Percentiles rank a stretch among this genome's conserved stretches.
These are phyloP conservation scores for Melanogrammus aeglefinus DNA, from an alignment of 2,797 vertebrate species.

Conservation along the genomic window DNA sequence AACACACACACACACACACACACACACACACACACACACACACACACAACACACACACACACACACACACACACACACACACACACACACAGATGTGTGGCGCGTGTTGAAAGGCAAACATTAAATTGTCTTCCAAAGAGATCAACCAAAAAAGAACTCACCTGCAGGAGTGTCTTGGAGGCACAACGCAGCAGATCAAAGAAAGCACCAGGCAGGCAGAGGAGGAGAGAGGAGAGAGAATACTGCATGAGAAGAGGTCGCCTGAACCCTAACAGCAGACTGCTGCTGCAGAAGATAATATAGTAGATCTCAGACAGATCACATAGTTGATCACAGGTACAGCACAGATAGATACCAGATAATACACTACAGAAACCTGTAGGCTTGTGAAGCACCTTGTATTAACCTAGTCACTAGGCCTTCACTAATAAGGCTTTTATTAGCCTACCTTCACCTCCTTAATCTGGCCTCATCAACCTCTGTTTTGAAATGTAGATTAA, in stretches of 20 bases:
- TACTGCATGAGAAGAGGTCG: conserved; percentile 21
- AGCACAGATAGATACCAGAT: conserved; percentile 15
- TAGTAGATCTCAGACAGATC: conserved; percentile 12
- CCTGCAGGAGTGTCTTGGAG: conserved; percentile 89
- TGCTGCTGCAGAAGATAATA: background rate
- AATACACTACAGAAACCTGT: conserved; percentile 30
- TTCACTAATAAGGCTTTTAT: background rate
- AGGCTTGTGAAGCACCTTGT: conserved; percentile 23
- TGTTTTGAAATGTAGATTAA: background rate
- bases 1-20: background rate
- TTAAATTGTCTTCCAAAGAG: background rate
- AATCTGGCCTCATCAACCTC: background rate
- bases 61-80: background rate
- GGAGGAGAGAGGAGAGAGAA: conserved; percentile 18
- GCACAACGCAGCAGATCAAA: conserved; percentile 13
- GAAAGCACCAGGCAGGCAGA: background rate
- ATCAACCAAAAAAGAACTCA: conserved; percentile 67
- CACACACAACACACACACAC: background rate
- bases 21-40: conserved; percentile 2
- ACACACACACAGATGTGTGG: background rate
- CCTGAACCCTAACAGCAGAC: background rate
- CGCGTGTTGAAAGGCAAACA: conserved; percentile 2
- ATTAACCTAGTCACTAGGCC: conserved; percentile 30
- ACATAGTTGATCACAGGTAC: background rate
- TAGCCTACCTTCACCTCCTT: background rate